A percentile compares a stretch with the other conserved stretches of the same genome.
Conservation (phyloP, 1,140 invertebrate genomes). For the Drosophila parabipectinata region DNA sequence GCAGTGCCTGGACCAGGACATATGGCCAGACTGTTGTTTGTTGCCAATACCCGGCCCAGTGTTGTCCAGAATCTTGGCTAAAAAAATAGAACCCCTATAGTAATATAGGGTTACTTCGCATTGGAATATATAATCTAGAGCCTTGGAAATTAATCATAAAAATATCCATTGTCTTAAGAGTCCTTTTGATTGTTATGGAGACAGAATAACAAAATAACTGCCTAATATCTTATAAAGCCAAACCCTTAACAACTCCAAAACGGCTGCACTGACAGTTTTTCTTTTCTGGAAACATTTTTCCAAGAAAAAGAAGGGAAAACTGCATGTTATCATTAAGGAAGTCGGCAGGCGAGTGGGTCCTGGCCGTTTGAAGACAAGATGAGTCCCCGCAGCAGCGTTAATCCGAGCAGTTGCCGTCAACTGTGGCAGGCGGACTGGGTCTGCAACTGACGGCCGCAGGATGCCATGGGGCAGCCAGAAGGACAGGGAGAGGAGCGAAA, state of each 20-base stretch:
- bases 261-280: not conserved
- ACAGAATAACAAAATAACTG: not conserved
- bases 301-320: constrained; percentile 33
- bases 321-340: constrained; percentile 65
- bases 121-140: too few relatives aligned
- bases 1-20: constrained; percentile 38
- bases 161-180: too few relatives aligned
- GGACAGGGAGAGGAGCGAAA: too few relatives aligned
- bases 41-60: not conserved
- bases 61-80: not conserved
- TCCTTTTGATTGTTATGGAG: not conserved
- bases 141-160: too few relatives aligned
- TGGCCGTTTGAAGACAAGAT: constrained; percentile 25
- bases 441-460: constrained; percentile 65
- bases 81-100: not conserved
- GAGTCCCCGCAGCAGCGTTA: constrained; percentile 4
- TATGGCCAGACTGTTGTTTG: constrained; percentile 33
- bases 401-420: constrained; percentile 12
- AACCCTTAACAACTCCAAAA: not conserved
- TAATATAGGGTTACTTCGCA: too few relatives aligned
- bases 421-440: constrained; percentile 42
- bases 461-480: not conserved
- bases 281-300: constrained; percentile 40
- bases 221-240: not conserved
- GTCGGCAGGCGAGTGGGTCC: constrained; percentile 24